Base-by-base conservation (phyloP, 2,888 invertebrate species). In the Apotomis capreana region DNA sequence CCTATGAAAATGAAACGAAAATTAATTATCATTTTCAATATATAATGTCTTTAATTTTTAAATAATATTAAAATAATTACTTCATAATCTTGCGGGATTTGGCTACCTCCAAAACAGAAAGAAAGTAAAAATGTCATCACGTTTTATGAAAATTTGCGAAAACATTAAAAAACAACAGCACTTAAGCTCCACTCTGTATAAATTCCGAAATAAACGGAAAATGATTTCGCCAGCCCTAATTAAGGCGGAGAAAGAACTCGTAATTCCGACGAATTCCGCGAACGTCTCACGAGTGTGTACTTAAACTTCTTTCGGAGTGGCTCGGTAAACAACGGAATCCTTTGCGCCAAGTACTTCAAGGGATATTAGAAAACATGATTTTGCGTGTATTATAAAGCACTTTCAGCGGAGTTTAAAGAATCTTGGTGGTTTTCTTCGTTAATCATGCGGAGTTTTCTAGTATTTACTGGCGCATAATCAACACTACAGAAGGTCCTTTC, bases 281-380 rank as follows among this genome's bases (percentile, higher is more conserved):
- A 70, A 55, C 70, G 65, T 60, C 65, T 54, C n/a, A 55, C 40
- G n/a, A 65, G 65, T 70, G 61, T 55, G 60, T 70, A 70, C 70
- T 65, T 70, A 46, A 70, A 70, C 54, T 67, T 70, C 59, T 67
- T 70, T 67, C 49, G 15, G 37, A 55, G 70, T 54, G 64, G 49
- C 51, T 70, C 55, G 55, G 70, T 67, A 70, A 70, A 67, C 70
- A 67, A 70, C 60, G 65, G 60, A 46, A 40, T 40, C 60, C 52
- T 44, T 44, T 49, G 10, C 49, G 9, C 26, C 15, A 5, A 61
- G 46, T 46, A 61, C 36, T 46, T 37, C 9, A 15, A 10, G 40
- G n/a, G 52, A 55, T 55, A 62, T 62, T 67, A 37, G 49, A 10
- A 61, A 62, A 61, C 36, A 13, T 55, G 55, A 15, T 55, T 59